A percentile compares a stretch with the other conserved stretches of the same genome.
Conservation (phyloP, 53 echinoderm and acorn worm genomes). For the Zoroaster sp. region DNA sequence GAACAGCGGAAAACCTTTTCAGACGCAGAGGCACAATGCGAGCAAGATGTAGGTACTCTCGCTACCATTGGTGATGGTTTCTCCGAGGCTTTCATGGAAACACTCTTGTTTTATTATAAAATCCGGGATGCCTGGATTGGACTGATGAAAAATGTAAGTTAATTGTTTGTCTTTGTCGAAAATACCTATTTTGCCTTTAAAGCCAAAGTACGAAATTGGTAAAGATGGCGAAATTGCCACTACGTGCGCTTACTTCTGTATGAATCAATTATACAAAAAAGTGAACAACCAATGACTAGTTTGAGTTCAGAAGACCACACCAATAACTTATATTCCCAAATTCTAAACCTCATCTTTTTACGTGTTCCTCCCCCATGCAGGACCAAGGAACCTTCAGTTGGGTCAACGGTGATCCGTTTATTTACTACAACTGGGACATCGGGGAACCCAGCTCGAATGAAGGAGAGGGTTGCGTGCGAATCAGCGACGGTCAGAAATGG, state of each 20-base stretch:
- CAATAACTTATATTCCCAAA: neutral
- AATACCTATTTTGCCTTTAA: too few relatives aligned
- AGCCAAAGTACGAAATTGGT: too few relatives aligned
- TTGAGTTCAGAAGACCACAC: neutral
- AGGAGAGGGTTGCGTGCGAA: constrained; percentile 13
- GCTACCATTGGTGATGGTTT: constrained; percentile 54
- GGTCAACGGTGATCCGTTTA: neutral
- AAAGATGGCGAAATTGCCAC: too few relatives aligned
- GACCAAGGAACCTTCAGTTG: neutral
- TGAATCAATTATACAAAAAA: too few relatives aligned
- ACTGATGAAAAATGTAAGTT: constrained; percentile 16
- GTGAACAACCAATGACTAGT: too few relatives aligned
- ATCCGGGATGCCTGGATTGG: constrained; percentile 67
- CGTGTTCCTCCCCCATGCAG: neutral
- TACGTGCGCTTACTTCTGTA: too few relatives aligned
- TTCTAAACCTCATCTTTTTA: neutral
- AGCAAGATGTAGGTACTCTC: constrained; percentile 39
- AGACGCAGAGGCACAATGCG: constrained; percentile 46
- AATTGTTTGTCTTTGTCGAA: too few relatives aligned
- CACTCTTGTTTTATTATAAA: constrained; percentile 51
- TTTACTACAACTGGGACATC: constrained; percentile 60
- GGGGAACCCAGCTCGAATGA: constrained; percentile 54
- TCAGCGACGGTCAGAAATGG: constrained; percentile 13
- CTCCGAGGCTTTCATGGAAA: constrained; percentile 66
- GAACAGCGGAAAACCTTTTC: constrained; percentile 3